phyloP scores from a whole-genome alignment of 2,113 vertebrate species.

The Nothoprocta pentlandii region DNA sequence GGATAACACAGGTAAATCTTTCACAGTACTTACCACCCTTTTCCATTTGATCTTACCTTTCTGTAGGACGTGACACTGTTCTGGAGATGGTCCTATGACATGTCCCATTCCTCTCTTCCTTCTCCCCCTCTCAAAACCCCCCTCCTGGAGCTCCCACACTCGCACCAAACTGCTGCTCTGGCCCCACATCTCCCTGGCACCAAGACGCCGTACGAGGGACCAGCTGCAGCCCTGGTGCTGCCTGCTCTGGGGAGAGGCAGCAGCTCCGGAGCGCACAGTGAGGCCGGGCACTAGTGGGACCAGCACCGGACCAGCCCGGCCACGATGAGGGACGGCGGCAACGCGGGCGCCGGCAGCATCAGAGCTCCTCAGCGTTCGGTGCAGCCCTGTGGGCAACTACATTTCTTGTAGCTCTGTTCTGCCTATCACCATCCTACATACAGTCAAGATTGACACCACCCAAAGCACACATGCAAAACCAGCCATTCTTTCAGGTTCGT shows the following conservation, averaged over 20 bases:
- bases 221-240: background rate
- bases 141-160: background rate
- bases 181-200: background rate
- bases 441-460: background rate
- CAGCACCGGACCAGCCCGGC: background rate
- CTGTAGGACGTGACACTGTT: background rate
- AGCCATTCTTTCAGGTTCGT: background rate
- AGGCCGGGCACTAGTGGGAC: background rate
- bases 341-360: too few species aligned
- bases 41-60: background rate
- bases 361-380: background rate
- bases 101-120: background rate
- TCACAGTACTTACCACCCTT: fast-evolving
- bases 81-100: background rate
- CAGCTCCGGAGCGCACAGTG: background rate
- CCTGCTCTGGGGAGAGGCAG: background rate
- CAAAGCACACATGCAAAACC: background rate
- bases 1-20: background rate
- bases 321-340: background rate
- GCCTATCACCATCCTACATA: too few species aligned
- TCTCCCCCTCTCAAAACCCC: background rate
- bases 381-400: fast-evolving
- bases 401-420: background rate
- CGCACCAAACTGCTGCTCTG: too few species aligned
- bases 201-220: background rate